Base-by-base conservation (phyloP, 2,797 vertebrate genomes). In the Cyprinella venusta region DNA sequence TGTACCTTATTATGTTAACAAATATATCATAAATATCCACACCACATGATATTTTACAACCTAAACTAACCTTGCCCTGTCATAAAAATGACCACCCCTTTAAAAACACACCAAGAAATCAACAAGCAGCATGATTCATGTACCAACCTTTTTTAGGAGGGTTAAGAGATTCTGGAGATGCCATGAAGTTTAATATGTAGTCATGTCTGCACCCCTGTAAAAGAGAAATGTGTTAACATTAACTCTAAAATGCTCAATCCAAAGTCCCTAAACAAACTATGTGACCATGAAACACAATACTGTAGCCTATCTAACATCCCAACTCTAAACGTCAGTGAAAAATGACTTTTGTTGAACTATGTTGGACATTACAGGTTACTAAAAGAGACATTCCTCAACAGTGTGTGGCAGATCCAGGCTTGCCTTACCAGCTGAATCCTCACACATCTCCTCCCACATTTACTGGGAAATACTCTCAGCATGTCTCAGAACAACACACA, bases 181-280 rank as follows among this genome's bases (percentile, higher is more conserved):
- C 89, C 90, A 91, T 92, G 33, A 48, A 78, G 67, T 80, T 48
- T 79, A 72, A 82, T 82, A 78, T 80, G 64, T 67, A 76, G 85
- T 90, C 87, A 89, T 86, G 85, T 90, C 87, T 84, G 87, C 69
- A 54, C 81, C 82, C 69, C 87, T 91, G 85, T 76, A 76, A 90
- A 82, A 82, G 68, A 90, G 15, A 83, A 56, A 65, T n/a, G 7
- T 64, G 74, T 84, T 63, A 87, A 48, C 12, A 26, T 40, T 13
- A 24, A 6, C 33, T 65, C 26, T n/a, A 50, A 50, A 65, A 15
- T 36, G 45, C 50, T 54, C 26, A 52, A 42, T 18, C 61, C 6
- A 75, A 75, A 21, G 50, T 54, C 24, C 50, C n/a, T 26, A 70
- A 81, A 71, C 65, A 59, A 33, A 33, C 30, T 30, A 6, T 36